These are phyloP conservation scores for Calcarius lapponicus DNA, from an alignment of 2,797 vertebrate genomes.

Conservation along the genomic window DNA sequence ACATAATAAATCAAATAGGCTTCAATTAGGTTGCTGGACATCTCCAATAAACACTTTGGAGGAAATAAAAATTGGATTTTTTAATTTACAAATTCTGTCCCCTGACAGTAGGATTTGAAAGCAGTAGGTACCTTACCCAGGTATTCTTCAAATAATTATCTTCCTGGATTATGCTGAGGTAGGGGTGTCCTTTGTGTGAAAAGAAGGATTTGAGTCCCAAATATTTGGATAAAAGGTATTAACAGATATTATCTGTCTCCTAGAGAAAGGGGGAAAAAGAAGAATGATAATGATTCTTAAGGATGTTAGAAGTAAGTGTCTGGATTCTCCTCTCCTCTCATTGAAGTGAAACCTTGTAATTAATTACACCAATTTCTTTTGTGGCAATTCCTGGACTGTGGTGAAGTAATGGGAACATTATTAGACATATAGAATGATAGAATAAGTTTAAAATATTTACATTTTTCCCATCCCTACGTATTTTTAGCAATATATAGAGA, in stretches of 20 bases:
- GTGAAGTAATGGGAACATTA: background rate
- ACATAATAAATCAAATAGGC: background rate
- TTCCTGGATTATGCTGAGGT: background rate
- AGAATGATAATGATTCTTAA: background rate
- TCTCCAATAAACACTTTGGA: background rate
- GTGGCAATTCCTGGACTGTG: background rate
- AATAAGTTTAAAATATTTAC: background rate
- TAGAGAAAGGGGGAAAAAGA: accelerated
- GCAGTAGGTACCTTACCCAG: background rate
- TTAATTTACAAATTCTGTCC: background rate
- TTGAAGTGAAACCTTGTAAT: background rate
- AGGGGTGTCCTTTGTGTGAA: background rate
- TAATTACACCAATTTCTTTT: background rate
- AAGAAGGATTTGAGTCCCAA: background rate
- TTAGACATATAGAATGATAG: background rate
- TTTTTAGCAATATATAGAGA: background rate
- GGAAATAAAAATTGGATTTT: accelerated
- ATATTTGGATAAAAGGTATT: background rate
- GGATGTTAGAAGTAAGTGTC: background rate
- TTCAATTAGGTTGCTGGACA: background rate
- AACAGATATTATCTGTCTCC: background rate
- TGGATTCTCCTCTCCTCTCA: background rate
- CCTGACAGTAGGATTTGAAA: background rate
- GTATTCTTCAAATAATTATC: background rate
- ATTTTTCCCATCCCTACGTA: background rate